Base-by-base conservation (phyloP, 2,113 vertebrate genomes). In the Pelodiscus sinensis region DNA sequence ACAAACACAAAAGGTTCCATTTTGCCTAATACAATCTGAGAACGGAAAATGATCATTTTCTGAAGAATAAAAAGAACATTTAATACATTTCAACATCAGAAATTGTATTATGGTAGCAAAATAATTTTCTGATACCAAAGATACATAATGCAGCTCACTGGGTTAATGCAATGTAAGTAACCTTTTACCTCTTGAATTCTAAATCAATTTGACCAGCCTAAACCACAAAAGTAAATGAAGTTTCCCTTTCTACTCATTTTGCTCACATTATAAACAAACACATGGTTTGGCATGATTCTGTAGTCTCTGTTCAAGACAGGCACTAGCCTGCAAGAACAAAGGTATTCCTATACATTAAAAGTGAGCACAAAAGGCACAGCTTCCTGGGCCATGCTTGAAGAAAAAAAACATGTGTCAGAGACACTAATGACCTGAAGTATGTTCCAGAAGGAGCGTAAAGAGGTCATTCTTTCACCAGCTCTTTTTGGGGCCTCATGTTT, bases 61-160 rank as follows among this genome's bases (percentile, higher is more conserved):
- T 83, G 25, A 65, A 21, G n/a, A 82, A 52, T 90, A 52, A 93
- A 95, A 94, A 83, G 13, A 81, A 13, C 92, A 92, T 7, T 29
- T 4, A 2, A 24, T 35, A 14, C 50, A 68, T 60, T 58, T 92
- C 85, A 85, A 60, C 31, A 62, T 85, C 85, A 93, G 16, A 6
- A 92, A 65, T 1, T 56, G 12, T 21, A 60, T 44, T 9, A 35
- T 19, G 54, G 29, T 44, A 86, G 56, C 13, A 84, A 73, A 79
- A 12, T 2, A 4, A 25, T 55, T 54, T 71, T 57, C 18, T 0
- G 60, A 62, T 86, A 21, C 3, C 1, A 24, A 57, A 29, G 19
- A 35, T 58, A 54, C 5, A 50, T 12, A 24, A 71, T 54, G 16
- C 38, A 4, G 2, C 25, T 55, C 22, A 50, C 1, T 1, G 52